phyloP scores from a whole-genome alignment of 2,113 vertebrate genomes.

The Odobenus rosmarus region DNA sequence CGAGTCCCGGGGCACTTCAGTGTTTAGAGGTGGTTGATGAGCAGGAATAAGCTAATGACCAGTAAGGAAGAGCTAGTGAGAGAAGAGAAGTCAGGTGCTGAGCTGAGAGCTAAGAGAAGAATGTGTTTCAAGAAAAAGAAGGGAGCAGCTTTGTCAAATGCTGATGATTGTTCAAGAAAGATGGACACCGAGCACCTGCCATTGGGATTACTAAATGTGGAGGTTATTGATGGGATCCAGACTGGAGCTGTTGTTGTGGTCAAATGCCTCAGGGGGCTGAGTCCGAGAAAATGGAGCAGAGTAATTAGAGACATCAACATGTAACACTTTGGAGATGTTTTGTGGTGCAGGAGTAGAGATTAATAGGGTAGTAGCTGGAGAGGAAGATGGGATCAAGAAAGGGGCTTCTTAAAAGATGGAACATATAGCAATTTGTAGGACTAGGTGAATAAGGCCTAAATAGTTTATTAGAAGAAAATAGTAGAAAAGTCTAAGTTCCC shows the following conservation, averaged over 20 bases:
- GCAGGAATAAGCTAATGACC: neutral
- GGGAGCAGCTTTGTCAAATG: neutral
- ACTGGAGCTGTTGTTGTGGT: neutral
- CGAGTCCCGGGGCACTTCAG: neutral
- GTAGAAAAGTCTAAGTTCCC: neutral
- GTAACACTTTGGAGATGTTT: neutral
- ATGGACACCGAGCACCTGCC: neutral
- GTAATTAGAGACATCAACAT: neutral
- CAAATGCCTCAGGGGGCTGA: neutral
- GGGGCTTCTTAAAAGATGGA: neutral
- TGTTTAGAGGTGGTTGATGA: neutral
- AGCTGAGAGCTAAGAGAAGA: neutral
- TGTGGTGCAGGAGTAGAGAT: neutral
- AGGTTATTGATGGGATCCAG: neutral
- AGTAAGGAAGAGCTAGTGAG: neutral
- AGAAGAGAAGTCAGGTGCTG: neutral
- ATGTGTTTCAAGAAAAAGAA: neutral
- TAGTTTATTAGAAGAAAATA: neutral
- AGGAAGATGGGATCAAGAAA: neutral
- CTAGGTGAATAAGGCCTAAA: neutral
- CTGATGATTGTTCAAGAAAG: neutral
- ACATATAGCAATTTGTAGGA: neutral
- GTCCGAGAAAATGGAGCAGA: neutral
- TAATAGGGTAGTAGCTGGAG: neutral
- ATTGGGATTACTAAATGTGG: no score